A percentile compares a stretch with the other conserved stretches of the same genome.
These are phyloP conservation scores for Uria lomvia DNA, from an alignment of 2,113 vertebrate species.

Conservation along the genomic window DNA sequence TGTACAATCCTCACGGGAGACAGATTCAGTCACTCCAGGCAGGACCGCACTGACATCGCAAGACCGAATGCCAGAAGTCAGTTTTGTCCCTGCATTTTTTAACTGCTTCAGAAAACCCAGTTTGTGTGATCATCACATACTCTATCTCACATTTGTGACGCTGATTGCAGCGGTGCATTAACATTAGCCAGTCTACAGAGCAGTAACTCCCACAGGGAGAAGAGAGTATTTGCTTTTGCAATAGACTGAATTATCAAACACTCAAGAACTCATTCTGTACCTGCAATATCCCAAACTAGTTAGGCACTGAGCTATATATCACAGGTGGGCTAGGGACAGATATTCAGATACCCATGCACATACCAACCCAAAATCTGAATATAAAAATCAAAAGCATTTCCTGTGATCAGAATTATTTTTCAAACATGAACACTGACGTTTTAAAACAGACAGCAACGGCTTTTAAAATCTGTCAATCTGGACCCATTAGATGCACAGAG, in stretches of 20 bases:
- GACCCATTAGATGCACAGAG: not conserved
- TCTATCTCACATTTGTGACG: not conserved
- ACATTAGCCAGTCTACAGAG: not conserved
- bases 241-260: not conserved
- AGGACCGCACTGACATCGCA: not conserved
- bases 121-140: not conserved
- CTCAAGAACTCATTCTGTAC: not conserved
- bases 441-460: not conserved
- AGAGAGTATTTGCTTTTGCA: not conserved
- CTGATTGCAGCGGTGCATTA: not conserved
- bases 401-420: not conserved
- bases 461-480: not conserved
- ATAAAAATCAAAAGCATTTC: not conserved
- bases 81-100: not conserved
- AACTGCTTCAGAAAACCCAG: not conserved
- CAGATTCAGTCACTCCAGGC: not conserved
- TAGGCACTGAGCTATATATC: not conserved
- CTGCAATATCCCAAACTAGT: not conserved
- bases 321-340: not conserved
- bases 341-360: not conserved
- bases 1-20: conserved; percentile 9
- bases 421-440: not conserved
- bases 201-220: not conserved
- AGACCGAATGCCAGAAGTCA: not conserved
- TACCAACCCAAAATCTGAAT: not conserved